A percentile compares a stretch with the other conserved stretches of the same genome.
phyloP scores from a whole-genome alignment of 2,797 vertebrate species.

The Lophotriccus pileatus region DNA sequence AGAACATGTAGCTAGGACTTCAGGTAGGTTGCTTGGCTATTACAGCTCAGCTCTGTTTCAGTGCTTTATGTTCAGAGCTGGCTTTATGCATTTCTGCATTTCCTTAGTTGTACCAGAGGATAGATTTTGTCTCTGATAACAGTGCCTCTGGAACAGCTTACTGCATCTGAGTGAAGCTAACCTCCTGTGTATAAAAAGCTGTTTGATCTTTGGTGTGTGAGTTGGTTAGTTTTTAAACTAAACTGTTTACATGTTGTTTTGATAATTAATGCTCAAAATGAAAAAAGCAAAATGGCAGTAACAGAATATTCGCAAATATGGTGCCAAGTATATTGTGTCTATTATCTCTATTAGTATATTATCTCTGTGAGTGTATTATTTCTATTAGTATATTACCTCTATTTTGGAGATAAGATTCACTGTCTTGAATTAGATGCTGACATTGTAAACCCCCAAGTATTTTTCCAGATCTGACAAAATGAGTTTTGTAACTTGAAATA shows the following conservation, averaged over 20 bases:
- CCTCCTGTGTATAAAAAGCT: not conserved
- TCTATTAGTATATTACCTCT: not conserved
- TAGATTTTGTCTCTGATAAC: not conserved
- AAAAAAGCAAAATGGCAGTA: not conserved
- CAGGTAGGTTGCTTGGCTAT: not conserved
- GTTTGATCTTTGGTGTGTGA: not conserved
- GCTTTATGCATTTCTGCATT: not conserved
- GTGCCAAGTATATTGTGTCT: not conserved
- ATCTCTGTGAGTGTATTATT: too few species aligned
- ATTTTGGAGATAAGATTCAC: not conserved
- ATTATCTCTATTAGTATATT: too few species aligned
- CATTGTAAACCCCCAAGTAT: not conserved
- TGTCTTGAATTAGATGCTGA: not conserved
- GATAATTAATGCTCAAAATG: not conserved
- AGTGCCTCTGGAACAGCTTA: not conserved
- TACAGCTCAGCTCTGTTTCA: not conserved
- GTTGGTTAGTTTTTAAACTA: not conserved
- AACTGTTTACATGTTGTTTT: not conserved
- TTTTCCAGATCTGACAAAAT: not conserved
- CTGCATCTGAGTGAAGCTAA: not conserved
- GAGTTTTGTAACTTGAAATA: not conserved
- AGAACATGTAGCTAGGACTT: not conserved
- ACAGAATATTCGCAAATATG: not conserved
- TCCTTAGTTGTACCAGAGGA: not conserved
- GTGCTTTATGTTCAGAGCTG: not conserved